A percentile compares a stretch with the other conserved stretches of the same genome.
Evolutionary conservation across 2,888 invertebrate genomes (phyloP).

Genomic region (Petrolisthes cinctipes): DNA sequence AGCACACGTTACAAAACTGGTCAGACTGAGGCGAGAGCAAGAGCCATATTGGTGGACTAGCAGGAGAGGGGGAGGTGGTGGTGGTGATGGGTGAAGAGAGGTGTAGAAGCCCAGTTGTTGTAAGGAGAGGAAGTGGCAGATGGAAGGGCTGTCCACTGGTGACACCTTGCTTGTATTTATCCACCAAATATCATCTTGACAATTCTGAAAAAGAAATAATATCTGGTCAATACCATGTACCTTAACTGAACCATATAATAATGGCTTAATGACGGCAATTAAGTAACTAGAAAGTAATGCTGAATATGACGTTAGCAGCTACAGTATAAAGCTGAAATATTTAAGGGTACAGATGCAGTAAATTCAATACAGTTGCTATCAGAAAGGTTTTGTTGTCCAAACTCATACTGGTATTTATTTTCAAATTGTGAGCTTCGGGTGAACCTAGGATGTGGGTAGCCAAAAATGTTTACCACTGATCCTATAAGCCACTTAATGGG

Average conservation of each 20-base stretch:
- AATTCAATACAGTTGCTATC: too few species aligned
- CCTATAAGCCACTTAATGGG: too few species aligned
- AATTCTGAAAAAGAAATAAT: conserved; percentile 18
- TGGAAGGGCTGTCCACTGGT: neutral
- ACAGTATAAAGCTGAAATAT: too few species aligned
- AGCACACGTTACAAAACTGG: conserved; percentile 3
- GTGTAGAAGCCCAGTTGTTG: conserved; percentile 7
- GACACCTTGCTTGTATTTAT: conserved; percentile 19
- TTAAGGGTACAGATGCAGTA: too few species aligned
- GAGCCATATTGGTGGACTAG: conserved; percentile 18
- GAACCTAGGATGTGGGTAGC: too few species aligned
- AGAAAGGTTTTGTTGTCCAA: too few species aligned
- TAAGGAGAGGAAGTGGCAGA: neutral
- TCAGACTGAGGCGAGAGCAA: conserved; percentile 7
- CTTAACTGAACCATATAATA: neutral
- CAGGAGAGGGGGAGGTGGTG: neutral
- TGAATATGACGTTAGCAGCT: too few species aligned
- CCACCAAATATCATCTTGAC: conserved; percentile 29
- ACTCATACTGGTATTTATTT: too few species aligned
- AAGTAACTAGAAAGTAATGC: too few species aligned
- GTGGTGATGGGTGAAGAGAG: neutral
- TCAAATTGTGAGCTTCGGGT: too few species aligned
- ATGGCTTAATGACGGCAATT: too few species aligned
- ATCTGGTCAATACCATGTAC: neutral
- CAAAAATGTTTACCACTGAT: too few species aligned